Evolutionary conservation across 1,140 invertebrate species (phyloP).

Genomic region (Papilio helenus): DNA sequence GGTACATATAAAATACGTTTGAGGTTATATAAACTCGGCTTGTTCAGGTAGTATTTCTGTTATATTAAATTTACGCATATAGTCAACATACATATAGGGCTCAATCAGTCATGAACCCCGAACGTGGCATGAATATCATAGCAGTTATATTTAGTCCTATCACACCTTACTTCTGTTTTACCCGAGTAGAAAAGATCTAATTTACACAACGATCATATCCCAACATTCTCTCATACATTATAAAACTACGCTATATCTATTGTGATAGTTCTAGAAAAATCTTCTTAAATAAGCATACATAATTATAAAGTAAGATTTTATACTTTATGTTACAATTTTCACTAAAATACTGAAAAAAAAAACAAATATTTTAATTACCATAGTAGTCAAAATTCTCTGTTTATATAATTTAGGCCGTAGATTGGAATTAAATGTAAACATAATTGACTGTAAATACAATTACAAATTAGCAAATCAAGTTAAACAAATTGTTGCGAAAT

Average conservation of each 20-base stretch:
- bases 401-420: no score
- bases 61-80: conserved; percentile 44
- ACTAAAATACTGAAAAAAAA: no score
- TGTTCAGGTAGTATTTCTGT: conserved; percentile 13
- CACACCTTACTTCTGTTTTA: background rate
- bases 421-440: background rate
- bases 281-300: no score
- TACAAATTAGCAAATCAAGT: background rate
- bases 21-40: background rate
- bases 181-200: background rate
- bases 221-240: background rate
- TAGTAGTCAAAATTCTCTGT: no score
- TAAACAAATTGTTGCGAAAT: background rate
- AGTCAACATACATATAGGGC: conserved; percentile 54
- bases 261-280: no score
- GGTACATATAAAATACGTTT: background rate
- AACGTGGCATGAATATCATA: conserved; percentile 72
- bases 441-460: background rate
- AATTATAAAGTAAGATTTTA: no score
- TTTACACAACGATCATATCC: conserved; percentile 1
- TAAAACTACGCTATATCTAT: background rate
- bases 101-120: conserved; percentile 67
- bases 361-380: no score
- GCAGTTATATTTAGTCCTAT: conserved; percentile 59
- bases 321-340: no score